These are phyloP conservation scores for Eudasyphora cyanicolor DNA, from an alignment of 2,888 invertebrate genomes.

Conservation along the genomic window DNA sequence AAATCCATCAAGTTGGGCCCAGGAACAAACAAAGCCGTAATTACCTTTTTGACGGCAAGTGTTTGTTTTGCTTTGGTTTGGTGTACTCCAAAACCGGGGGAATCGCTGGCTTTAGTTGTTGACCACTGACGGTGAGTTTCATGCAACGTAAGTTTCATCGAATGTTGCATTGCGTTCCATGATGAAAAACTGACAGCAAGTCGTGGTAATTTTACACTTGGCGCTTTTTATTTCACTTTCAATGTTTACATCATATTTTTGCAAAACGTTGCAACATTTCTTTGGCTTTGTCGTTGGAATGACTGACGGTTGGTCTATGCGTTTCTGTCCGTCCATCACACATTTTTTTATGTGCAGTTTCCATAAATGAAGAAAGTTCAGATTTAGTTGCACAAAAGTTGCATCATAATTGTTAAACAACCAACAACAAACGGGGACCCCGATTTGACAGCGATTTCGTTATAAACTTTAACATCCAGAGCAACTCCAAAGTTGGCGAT, in stretches of 20 bases:
- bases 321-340: not conserved
- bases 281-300: not conserved
- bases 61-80: not conserved
- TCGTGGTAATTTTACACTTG: constrained; percentile 23
- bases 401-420: constrained; percentile 15
- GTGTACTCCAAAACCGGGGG: not conserved
- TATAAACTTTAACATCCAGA: no score
- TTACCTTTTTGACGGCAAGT: not conserved
- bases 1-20: not conserved
- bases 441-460: no score
- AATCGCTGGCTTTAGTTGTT: not conserved
- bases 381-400: constrained; percentile 27
- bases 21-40: not conserved
- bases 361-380: constrained; percentile 12
- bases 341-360: not conserved
- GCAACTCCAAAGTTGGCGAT: not conserved
- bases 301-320: not conserved
- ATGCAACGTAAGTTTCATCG: not conserved
- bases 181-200: no score
- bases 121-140: not conserved
- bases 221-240: constrained; percentile 7
- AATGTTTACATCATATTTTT: constrained; percentile 31
- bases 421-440: not conserved
- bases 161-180: not conserved
- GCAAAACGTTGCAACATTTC: not conserved